A percentile compares a stretch with the other conserved stretches of the same genome.
phyloP scores from a whole-genome alignment of 2,888 invertebrate species.

The Achlya flavicornis region DNA sequence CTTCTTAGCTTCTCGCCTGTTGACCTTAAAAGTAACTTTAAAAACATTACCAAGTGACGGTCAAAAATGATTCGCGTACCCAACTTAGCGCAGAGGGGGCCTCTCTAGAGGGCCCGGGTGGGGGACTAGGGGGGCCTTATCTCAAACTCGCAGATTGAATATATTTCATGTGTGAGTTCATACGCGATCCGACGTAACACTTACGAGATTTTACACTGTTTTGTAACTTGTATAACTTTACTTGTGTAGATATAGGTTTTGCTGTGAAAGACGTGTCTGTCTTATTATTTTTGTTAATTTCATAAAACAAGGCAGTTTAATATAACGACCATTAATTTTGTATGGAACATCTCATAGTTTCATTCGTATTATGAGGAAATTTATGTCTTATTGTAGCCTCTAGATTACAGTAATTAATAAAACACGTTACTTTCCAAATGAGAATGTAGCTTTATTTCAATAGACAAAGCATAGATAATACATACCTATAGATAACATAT shows the following conservation, averaged over 20 bases:
- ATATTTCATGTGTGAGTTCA: constrained; percentile 86
- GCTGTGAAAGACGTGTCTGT: neutral
- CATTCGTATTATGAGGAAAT: no score
- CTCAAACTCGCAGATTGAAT: constrained; percentile 87
- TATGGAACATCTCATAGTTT: no score
- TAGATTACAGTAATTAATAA: no score
- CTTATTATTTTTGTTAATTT: no score
- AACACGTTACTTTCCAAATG: no score
- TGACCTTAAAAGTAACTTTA: constrained; percentile 12
- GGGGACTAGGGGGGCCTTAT: constrained; percentile 74
- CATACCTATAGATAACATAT: no score
- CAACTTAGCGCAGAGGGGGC: constrained; percentile 53
- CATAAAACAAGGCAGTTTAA: no score
- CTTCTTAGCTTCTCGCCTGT: neutral
- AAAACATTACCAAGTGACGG: constrained; percentile 57
- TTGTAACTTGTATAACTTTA: neutral
- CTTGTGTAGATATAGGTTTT: neutral
- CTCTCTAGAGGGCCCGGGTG: constrained; percentile 23
- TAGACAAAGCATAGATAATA: no score
- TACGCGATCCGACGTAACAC: constrained; percentile 47
- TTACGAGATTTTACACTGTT: constrained; percentile 48
- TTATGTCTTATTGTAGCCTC: no score
- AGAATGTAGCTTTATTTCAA: no score
- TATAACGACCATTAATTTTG: no score
- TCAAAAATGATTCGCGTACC: constrained; percentile 63